A percentile compares a stretch with the other conserved stretches of the same genome.
phyloP scores from a whole-genome alignment of 2,888 invertebrate species.

The Trypoxylon attenuatum region DNA sequence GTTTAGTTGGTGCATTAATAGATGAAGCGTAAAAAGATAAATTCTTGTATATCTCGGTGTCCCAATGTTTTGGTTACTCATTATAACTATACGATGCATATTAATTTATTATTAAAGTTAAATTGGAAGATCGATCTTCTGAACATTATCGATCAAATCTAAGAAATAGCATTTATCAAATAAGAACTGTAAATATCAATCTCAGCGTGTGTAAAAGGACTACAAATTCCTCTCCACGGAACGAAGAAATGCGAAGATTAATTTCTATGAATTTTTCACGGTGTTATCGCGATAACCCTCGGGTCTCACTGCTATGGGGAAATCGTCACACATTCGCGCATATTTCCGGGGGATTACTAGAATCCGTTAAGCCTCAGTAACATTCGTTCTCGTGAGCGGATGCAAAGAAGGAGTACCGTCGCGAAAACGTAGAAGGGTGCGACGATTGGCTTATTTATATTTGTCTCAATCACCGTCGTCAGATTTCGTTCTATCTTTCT shows the following conservation, averaged over 20 bases:
- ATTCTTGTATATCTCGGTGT: too few relatives aligned
- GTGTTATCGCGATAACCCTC: conserved; percentile 62
- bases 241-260: conserved; percentile 48
- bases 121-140: too few relatives aligned
- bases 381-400: conserved; percentile 53
- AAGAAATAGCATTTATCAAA: too few relatives aligned
- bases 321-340: conserved; percentile 58
- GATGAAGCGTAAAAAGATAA: too few relatives aligned
- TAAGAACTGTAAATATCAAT: too few relatives aligned
- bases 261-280: conserved; percentile 63
- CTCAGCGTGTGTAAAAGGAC: not conserved
- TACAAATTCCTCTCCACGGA: not conserved
- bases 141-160: too few relatives aligned
- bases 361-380: conserved; percentile 69
- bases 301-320: conserved; percentile 36
- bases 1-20: too few relatives aligned
- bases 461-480: conserved; percentile 64
- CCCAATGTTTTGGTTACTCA: too few relatives aligned
- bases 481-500: conserved; percentile 30
- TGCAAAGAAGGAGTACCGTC: conserved; percentile 26
- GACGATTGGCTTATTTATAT: conserved; percentile 72
- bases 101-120: too few relatives aligned
- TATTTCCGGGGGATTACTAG: conserved; percentile 67
- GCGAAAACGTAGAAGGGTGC: conserved; percentile 19
- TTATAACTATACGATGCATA: too few relatives aligned